Evolutionary conservation across 2,888 invertebrate genomes (phyloP).

Genomic region (Coenonympha arcania): DNA sequence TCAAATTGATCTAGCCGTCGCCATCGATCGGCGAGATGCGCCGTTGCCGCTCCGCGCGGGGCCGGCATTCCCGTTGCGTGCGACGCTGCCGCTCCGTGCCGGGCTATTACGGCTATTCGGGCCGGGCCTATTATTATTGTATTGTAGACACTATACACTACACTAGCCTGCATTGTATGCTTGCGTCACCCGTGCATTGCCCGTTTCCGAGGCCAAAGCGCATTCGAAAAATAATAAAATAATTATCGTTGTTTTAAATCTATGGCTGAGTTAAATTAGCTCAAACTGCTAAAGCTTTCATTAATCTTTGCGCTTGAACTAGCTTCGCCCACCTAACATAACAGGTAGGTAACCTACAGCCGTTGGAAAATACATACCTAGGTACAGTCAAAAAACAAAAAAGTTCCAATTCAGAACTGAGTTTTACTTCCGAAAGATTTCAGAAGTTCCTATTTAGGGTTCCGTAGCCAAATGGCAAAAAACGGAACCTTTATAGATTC

Average conservation of each 20-base stretch:
- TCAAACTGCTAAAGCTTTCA: no score
- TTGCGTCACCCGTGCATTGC: slow-evolving; percentile 10
- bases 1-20: slow-evolving; percentile 23
- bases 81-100: slow-evolving; percentile 50
- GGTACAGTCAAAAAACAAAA: no score
- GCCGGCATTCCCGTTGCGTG: slow-evolving; percentile 37
- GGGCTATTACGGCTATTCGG: not conserved
- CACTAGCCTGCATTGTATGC: not conserved
- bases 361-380: no score
- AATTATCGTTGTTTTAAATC: not conserved
- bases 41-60: slow-evolving; percentile 45
- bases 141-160: slow-evolving; percentile 48
- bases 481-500: no score
- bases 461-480: no score
- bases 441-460: no score
- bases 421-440: no score
- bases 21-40: slow-evolving; percentile 37
- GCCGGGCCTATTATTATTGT: slow-evolving; percentile 30
- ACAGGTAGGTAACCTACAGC: no score
- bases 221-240: not conserved
- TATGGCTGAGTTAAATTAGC: no score
- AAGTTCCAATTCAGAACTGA: no score
- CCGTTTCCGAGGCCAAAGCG: not conserved
- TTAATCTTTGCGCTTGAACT: no score
- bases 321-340: no score